Conservation (phyloP, 2,113 vertebrate species). For the Rhynchomys soricoides region DNA sequence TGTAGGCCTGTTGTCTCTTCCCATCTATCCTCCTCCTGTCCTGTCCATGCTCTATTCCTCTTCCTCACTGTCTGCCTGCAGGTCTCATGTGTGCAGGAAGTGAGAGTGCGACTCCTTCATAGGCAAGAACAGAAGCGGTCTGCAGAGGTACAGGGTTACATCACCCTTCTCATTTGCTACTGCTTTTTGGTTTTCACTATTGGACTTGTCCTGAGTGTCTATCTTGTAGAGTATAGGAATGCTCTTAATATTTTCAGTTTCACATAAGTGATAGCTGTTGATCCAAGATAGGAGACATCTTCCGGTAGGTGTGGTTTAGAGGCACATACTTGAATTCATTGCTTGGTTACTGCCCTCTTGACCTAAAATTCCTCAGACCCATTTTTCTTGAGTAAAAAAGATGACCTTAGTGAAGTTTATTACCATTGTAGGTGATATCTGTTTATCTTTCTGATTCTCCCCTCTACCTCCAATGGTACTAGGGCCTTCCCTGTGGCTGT, state of each 20-base stretch:
- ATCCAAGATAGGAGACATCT: neutral
- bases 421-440: constrained; percentile 30
- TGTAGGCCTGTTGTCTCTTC: constrained; percentile 76
- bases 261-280: neutral
- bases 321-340: neutral
- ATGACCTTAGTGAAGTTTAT: neutral
- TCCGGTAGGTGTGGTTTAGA: neutral
- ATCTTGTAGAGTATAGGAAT: neutral
- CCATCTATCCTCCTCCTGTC: neutral
- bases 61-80: constrained; percentile 83
- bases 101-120: constrained; percentile 78
- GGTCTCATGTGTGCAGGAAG: constrained; percentile 84
- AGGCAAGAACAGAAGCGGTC: constrained; percentile 81
- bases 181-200: constrained; percentile 63
- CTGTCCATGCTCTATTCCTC: neutral
- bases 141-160: constrained; percentile 82
- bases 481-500: neutral
- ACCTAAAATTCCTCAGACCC: neutral
- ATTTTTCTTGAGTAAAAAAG: neutral
- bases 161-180: constrained; percentile 55
- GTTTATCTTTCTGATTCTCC: neutral
- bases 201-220: constrained; percentile 29
- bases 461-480: neutral
- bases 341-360: neutral
- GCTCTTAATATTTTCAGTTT: neutral